A percentile compares a stretch with the other conserved stretches of the same genome.
phyloP scores from a whole-genome alignment of 1,140 invertebrate species.

The Anoplolepis gracilipes region DNA sequence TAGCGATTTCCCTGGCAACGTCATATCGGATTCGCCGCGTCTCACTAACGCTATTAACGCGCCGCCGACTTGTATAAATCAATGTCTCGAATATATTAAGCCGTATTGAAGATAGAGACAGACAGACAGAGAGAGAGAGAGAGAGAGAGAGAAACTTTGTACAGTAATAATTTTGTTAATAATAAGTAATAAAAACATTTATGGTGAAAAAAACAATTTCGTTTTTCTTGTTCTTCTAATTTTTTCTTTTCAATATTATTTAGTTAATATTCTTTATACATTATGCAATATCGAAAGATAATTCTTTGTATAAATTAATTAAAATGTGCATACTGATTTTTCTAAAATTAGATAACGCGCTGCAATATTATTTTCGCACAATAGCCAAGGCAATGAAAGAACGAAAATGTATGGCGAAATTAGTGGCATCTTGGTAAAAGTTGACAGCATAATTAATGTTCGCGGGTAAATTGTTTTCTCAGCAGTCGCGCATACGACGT shows the following conservation, averaged over 20 bases:
- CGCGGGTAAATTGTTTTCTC: background rate
- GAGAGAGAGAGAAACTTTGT: too few relatives aligned
- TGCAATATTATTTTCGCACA: background rate
- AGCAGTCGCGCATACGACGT: background rate
- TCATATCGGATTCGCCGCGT: conserved; percentile 11
- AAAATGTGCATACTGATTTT: background rate
- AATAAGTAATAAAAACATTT: too few relatives aligned
- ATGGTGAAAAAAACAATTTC: background rate
- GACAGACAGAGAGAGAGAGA: too few relatives aligned
- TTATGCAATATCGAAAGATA: background rate
- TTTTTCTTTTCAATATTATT: background rate
- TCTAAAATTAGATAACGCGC: background rate
- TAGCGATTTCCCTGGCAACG: conserved; percentile 8
- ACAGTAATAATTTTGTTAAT: background rate
- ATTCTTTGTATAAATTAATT: background rate
- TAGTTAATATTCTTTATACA: background rate
- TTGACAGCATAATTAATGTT: conserved; percentile 21
- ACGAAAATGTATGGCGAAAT: background rate
- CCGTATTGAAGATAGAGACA: too few relatives aligned
- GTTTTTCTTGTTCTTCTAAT: background rate
- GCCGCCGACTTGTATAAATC: background rate
- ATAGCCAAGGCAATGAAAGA: background rate
- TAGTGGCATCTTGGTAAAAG: background rate
- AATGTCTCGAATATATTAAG: conserved; percentile 10
- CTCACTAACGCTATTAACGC: conserved; percentile 24